Conservation (phyloP, 2,113 vertebrate species). For the Ceyx melanurus region DNA sequence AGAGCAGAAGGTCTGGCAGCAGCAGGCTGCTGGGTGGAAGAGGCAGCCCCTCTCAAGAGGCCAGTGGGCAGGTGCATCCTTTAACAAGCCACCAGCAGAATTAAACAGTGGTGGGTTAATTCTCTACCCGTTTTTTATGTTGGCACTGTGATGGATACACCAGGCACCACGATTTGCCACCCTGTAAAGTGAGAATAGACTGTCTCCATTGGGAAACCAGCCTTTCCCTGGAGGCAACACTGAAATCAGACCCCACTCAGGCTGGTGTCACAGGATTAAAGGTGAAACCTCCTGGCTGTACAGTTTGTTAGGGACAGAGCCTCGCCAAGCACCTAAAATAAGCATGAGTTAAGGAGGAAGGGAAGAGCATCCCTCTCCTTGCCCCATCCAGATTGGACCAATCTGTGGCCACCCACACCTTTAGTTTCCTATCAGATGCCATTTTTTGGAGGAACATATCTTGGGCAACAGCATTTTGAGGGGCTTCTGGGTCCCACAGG, state of each 20-base stretch:
- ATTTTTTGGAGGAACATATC: accelerated
- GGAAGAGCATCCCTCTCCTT: background rate
- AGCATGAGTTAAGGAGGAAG: background rate
- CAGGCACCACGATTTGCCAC: background rate
- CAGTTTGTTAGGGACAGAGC: background rate
- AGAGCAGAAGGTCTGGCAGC: conserved; percentile 38
- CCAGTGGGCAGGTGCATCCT: background rate
- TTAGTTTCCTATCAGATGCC: background rate
- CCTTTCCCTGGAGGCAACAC: background rate
- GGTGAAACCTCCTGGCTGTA: conserved; percentile 36
- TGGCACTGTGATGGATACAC: background rate
- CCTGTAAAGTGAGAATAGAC: conserved; percentile 1
- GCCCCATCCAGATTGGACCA: background rate
- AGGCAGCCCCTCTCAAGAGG: background rate
- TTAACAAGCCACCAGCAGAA: background rate
- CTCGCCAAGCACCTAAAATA: background rate
- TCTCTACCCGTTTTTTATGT: background rate
- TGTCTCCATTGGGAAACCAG: background rate
- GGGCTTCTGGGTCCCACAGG: background rate
- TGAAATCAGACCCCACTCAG: background rate
- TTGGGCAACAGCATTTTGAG: background rate
- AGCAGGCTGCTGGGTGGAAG: background rate
- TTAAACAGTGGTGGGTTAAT: background rate
- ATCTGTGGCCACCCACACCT: background rate
- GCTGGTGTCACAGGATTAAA: conserved; percentile 6